Base-by-base conservation (phyloP, 2,797 vertebrate genomes). In the Ctenopoma kingsleyae region DNA sequence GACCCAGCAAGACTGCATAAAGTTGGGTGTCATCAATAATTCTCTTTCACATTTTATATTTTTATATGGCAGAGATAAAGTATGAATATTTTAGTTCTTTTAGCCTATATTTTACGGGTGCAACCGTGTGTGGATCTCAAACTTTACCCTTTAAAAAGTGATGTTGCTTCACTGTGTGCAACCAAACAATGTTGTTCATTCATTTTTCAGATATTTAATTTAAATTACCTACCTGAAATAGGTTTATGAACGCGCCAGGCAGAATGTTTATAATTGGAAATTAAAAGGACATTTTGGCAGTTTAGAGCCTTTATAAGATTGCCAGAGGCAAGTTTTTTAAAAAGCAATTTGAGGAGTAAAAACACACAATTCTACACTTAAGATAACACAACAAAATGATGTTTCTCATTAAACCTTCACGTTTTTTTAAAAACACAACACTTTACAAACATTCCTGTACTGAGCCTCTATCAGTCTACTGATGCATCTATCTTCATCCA, bases 401-500 rank as follows among this genome's bases (percentile, higher is more conserved):
- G 1, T 25, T 8, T 53, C 32, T 53, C 5, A 35, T 35, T 32
- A 35, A 5, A 53, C 2, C 51, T 10, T 38, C 11, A 36, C 9
- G 5, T 38, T 10, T 4, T 5, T 27, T 27, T 27, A 27, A 27
- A 27, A 27, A 25, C 23, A 25, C 32, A 7, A 55, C 7, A 13
- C 12, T 19, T 58, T 1, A 55, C 32, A 41, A 53, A 35, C 17
- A 61, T 23, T 8, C 4, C 36, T 41, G 22, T 25, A 9, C 27
- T 41, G 20, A 56, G 19, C 1, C 16, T 20, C 40, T 16, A 36
- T 46, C 41, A 66, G 58, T 52, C 27, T 15, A 48, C 51, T 76
- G 40, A 76, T 73, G 38, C 15, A 32, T 36, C 30, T 65, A 15
- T 80, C 36, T 55, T 22, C 20, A 55, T 68, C 67, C 67, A 99